These are phyloP conservation scores for Dissostichus mawsoni DNA, from an alignment of 2,113 vertebrate species.

Conservation along the genomic window DNA sequence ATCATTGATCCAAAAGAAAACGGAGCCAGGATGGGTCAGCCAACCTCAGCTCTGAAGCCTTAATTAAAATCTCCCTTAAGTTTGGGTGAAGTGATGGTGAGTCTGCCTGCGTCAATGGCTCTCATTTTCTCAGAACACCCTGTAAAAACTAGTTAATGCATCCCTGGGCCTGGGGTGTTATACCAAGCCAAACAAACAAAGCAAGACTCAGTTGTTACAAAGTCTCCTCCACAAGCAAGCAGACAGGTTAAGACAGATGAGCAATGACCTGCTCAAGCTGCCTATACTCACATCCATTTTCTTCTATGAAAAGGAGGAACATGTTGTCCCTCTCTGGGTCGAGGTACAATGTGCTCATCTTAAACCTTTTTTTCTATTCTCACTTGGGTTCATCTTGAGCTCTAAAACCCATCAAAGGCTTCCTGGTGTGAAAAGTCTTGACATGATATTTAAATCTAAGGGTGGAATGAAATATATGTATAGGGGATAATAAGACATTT, in stretches of 20 bases:
- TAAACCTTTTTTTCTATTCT: conserved; percentile 20
- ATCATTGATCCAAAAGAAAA: conserved; percentile 41
- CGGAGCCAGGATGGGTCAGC: conserved; percentile 28
- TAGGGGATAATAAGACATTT: conserved; percentile 21
- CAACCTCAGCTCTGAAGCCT: conserved; percentile 43
- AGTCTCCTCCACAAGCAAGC: conserved; percentile 6
- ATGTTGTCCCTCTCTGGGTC: conserved; percentile 35
- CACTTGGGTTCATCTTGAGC: conserved; percentile 37
- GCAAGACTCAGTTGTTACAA: conserved; percentile 12
- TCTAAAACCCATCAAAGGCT: conserved; percentile 33
- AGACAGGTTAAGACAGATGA: conserved; percentile 41
- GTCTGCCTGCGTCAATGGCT: conserved; percentile 19
- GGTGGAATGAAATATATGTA: conserved; percentile 19
- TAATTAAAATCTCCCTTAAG: conserved; percentile 53
- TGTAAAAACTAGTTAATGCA: conserved; percentile 24
- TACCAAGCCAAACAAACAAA: conserved; percentile 8
- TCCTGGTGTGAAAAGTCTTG: background rate
- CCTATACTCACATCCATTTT: conserved; percentile 49
- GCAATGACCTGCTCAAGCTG: conserved; percentile 18
- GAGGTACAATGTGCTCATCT: conserved; percentile 39
- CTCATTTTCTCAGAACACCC: conserved; percentile 51
- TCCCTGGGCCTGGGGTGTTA: conserved; percentile 17
- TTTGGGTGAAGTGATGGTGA: conserved; percentile 37
- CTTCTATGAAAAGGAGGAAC: conserved; percentile 39
- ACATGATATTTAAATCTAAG: conserved; percentile 36